Base-by-base conservation (phyloP, 2,113 vertebrate species). In the Sinocyclocheilus anshuiensis region DNA sequence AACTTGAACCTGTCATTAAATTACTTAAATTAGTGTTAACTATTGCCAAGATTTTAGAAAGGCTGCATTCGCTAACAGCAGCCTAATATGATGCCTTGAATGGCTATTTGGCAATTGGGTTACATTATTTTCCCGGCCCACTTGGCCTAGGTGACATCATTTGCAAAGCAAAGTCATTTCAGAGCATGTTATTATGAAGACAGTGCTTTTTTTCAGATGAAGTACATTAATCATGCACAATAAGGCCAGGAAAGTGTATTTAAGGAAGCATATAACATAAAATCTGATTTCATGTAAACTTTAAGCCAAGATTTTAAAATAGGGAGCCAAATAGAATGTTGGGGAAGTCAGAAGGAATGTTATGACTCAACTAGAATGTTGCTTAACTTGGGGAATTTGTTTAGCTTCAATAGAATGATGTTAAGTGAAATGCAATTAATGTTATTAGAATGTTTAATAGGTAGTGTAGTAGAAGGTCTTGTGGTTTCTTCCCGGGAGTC, bases 401-500 rank as follows among this genome's bases (percentile, higher is more conserved):
- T 65, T 4, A 65, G 42, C 22, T 45, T 42, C 36, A 81, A 10
- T 24, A 63, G n/a, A 78, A 5, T 20, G 76, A 20, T n/a, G 29
- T 59, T 11, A 29, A 26, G 78, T n/a, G 22, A 61, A 61, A 61
- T 26, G 18, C 42, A 65, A 22, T 74, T 78, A 33, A n/a, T 65
- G 76, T 78, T 78, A 84, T 42, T 57, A 16, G 42, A 53, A 65
- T 33, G 36, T 61, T 71, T 59, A 65, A 77, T 45, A n/a, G 9
- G n/a, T 48, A 76, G 87, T 83, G 48, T 61, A 67, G 59, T 61
- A 10, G 72, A 82, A 4, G 33, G 55, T 79, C 55, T 88, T 85
- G 69, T 18, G 16, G 69, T 53, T 55, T 85, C 22, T 53, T 63
- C 75, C 71, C 29, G 63, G 36, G 75, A 26, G 76, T 74, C 84